Base-by-base conservation (phyloP, 1,140 invertebrate species). In the Euborellia annulipes region DNA sequence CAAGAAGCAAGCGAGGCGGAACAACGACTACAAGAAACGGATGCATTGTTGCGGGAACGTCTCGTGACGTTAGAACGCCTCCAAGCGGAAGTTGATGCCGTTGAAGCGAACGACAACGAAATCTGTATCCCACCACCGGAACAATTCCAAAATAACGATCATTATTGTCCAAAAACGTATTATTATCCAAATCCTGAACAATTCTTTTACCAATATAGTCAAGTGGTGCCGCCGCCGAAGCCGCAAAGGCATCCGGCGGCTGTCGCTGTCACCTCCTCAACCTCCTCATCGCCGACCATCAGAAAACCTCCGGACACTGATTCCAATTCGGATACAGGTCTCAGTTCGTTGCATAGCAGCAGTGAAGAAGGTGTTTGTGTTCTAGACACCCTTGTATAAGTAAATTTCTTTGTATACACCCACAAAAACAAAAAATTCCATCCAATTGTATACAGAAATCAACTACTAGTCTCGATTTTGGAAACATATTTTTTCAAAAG, bases 31-130 rank as follows among this genome's bases (percentile, higher is more conserved):
- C 64, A 71, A 37, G 71, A 73, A 47, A 72, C 74, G 16, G 73
- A 78, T 42, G 69, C 69, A 45, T 68, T 75, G 50, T 58, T 84
- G 18, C 69, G 75, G 43, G 69, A 67, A 27, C 71, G 79, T 58
- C 65, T 74, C 53, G 66, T 69, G 46, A 62, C 76, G 9, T 57
- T 83, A 4, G 72, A 78, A 41, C 70, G 69, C 45, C 61, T 84
- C 23, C 73, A 75, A 34, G 58, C 66, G 45, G 76, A 83, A 52
- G 61, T 83, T 41, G 69, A 74, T 23, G 66, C 70, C 50, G 69
- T 73, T 43, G 77, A 80, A 46, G 58, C 67, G 40, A 72, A 78
- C 53, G 68, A 4, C 23, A 4, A 6, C 23, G 23, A 27, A 11
- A n/a, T n/a, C n/a, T 27, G 23, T 27, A 27, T 27, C 11, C 23